Evolutionary conservation across 2,113 vertebrate genomes (phyloP).

Genomic region (Sylvilagus bachmani): DNA sequence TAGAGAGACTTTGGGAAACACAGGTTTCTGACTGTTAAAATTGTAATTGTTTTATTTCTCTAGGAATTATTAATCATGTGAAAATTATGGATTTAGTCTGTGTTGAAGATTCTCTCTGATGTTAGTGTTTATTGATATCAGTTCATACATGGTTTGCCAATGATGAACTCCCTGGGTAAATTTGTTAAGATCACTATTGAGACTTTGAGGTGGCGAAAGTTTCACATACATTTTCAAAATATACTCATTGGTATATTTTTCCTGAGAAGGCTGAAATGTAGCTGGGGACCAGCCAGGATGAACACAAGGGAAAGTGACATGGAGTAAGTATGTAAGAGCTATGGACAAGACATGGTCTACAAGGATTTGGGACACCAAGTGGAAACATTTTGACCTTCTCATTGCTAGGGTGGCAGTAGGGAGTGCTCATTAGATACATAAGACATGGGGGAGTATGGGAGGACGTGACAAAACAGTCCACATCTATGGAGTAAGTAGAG

Average conservation of each 20-base stretch:
- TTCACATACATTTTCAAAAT: constrained; percentile 68
- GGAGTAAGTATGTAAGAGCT: not conserved
- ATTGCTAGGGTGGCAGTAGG: not conserved
- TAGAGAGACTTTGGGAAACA: constrained; percentile 76
- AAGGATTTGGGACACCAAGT: not conserved
- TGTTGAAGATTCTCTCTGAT: constrained; percentile 55
- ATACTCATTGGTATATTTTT: constrained; percentile 74
- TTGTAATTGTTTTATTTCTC: constrained; percentile 57
- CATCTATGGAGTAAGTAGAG: constrained; percentile 65
- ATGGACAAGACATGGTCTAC: not conserved
- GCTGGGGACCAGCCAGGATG: constrained; percentile 62
- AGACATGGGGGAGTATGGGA: not conserved
- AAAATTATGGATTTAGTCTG: constrained; percentile 75
- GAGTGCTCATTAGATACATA: not conserved
- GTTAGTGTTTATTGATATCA: constrained; percentile 49
- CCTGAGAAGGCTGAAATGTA: constrained; percentile 77
- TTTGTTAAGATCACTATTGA: constrained; percentile 52
- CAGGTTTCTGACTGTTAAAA: constrained; percentile 50
- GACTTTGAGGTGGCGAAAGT: not conserved
- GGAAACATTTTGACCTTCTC: constrained; percentile 73
- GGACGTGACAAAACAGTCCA: constrained; percentile 1
- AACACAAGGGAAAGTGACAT: not conserved
- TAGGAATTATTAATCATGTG: constrained; percentile 59
- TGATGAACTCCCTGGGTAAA: not conserved
- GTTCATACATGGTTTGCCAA: constrained; percentile 42